Conservation (phyloP, 2,113 vertebrate genomes). For the Cyanoramphus novaezelandiae region DNA sequence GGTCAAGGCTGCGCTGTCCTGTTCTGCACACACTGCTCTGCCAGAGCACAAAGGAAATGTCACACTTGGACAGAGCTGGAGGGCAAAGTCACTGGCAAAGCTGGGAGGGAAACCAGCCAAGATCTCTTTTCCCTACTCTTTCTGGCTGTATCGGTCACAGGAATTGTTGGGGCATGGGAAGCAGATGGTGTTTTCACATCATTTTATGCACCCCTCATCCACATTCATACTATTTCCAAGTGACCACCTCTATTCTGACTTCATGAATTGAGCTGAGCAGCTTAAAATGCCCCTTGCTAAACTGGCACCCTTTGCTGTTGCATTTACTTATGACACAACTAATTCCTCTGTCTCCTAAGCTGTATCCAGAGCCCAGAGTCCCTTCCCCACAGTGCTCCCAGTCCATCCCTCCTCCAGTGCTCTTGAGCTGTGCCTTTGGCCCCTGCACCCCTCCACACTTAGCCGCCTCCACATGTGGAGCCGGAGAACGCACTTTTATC, state of each 20-base stretch:
- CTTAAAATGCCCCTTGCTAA: neutral
- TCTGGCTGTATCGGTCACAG: neutral
- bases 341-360: neutral
- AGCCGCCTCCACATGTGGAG: neutral
- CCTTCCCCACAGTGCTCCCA: neutral
- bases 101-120: neutral
- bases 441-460: neutral
- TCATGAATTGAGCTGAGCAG: neutral
- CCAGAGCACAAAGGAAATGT: neutral
- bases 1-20: neutral
- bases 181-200: neutral
- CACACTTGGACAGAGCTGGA: neutral
- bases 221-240: neutral
- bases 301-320: neutral
- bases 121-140: neutral
- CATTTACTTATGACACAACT: neutral
- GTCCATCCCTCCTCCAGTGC: neutral
- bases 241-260: neutral
- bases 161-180: neutral
- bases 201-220: neutral
- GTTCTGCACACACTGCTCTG: neutral
- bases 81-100: neutral
- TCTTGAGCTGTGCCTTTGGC: neutral
- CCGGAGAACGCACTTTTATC: neutral
- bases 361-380: accelerated